Evolutionary conservation across 2,888 invertebrate species (phyloP), one percentile per base, ranked within the genome.

Genomic region (Athalia cordata): DNA sequence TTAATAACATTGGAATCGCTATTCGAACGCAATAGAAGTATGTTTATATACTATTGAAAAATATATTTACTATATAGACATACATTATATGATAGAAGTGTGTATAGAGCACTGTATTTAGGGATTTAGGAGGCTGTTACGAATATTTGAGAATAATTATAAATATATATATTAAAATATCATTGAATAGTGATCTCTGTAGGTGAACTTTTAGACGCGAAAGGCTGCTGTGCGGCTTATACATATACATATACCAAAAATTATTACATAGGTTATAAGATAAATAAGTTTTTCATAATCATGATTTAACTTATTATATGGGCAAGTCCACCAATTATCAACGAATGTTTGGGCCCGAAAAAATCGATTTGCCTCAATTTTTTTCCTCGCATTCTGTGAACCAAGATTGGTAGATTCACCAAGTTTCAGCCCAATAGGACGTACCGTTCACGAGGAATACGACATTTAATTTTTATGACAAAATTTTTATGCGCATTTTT

Each of bases 11-110:
- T 65, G 7, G 29, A 65, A 50, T 50, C 61, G 74, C 74, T 61
- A 74, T 74, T 74, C 74, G 74, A 74, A 74, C 50, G 74, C 74
- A 74, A 74, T 74, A 74, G 74, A 61, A 45, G 9, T 65, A 61
- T 49, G 49, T 66, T n/a, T 49, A 43, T 9, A 55, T 55, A 55
- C 9, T 55, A 55, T 55, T 11, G n/a, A 55, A 55, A 13, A 62
- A 45, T 64, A 43, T 64, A 64, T 8, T 9, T 7, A 55, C 29
- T 29, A 52, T 52, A 55, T 68, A 52, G 9, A 29, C 9, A 68
- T 50, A 52, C 52, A 29, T 47, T 59, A 47, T 59, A 47, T 49
- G 8, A 59, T 72, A 72, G 72, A 72, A n/a, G 45, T 59, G 57
- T 59, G 47, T 8, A 8, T 72, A 72, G 72, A 61, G 45, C 29